These are phyloP conservation scores for Montipora efflorescens DNA, from an alignment of 64 coral and sea anemone species.

Conservation along the genomic window DNA sequence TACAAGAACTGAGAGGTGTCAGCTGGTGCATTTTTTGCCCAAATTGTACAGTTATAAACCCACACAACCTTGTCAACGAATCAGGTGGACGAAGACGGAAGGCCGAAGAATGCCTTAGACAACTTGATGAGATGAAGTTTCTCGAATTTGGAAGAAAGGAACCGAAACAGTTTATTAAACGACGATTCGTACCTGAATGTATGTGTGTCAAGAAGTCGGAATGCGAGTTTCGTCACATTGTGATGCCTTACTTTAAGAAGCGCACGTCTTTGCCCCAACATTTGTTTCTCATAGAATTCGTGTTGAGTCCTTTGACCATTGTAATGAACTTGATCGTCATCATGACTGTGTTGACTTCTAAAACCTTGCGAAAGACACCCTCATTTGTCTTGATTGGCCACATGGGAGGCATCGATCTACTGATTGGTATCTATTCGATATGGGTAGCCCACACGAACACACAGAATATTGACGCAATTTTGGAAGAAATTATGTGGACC, in stretches of 20 bases:
- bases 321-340: slow-evolving; percentile 67
- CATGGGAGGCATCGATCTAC: slow-evolving; percentile 66
- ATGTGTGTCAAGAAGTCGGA: slow-evolving; percentile 79
- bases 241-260: slow-evolving; percentile 80
- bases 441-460: slow-evolving; percentile 77
- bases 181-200: slow-evolving; percentile 74
- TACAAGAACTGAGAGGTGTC: slow-evolving; percentile 73
- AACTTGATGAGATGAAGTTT: slow-evolving; percentile 59
- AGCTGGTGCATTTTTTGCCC: slow-evolving; percentile 85
- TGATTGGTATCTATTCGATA: slow-evolving; percentile 74
- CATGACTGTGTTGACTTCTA: slow-evolving; percentile 35
- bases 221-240: slow-evolving; percentile 79
- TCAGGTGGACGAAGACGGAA: slow-evolving; percentile 21
- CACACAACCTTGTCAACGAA: slow-evolving; percentile 49
- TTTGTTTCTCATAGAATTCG: slow-evolving; percentile 73
- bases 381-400: slow-evolving; percentile 79
- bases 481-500: slow-evolving; percentile 89
- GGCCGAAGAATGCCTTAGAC: slow-evolving; percentile 56
- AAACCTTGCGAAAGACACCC: slow-evolving; percentile 42
- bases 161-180: slow-evolving; percentile 68
- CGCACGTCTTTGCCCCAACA: slow-evolving; percentile 55
- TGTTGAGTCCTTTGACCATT: slow-evolving; percentile 72
- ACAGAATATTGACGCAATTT: slow-evolving; percentile 51
- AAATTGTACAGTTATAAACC: slow-evolving; percentile 73
- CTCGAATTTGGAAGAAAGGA: slow-evolving; percentile 43